Percentiles rank a stretch among this genome's conserved stretches.
Evolutionary conservation across 1,140 invertebrate genomes (phyloP).

Genomic region (Colletes gigas): DNA sequence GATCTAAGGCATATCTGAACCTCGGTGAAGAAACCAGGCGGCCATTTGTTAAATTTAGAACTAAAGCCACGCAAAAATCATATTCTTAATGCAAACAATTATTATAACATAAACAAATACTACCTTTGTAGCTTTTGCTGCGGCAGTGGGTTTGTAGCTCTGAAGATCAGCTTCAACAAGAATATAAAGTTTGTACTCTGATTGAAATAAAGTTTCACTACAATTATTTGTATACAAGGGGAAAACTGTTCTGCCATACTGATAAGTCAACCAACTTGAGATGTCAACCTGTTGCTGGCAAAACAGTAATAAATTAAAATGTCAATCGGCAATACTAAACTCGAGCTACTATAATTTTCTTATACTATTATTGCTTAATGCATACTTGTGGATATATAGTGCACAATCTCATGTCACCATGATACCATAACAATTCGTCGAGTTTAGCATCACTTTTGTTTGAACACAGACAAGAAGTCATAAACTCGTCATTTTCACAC

Average conservation of each 20-base stretch:
- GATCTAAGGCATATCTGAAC: too few species aligned
- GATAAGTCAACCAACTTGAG: conserved; percentile 82
- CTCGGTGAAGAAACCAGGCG: too few species aligned
- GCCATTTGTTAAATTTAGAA: too few species aligned
- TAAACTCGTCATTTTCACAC: conserved; percentile 61
- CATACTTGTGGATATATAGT: conserved; percentile 81
- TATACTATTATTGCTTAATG: conserved; percentile 55
- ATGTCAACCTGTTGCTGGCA: conserved; percentile 79
- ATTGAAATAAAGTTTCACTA: conserved; percentile 56
- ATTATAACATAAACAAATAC: background rate
- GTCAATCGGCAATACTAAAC: conserved; percentile 45
- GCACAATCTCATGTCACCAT: conserved; percentile 80
- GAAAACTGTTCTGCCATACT: conserved; percentile 79
- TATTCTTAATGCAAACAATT: background rate
- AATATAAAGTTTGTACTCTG: conserved; percentile 77
- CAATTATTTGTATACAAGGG: conserved; percentile 77
- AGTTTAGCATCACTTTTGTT: conserved; percentile 81
- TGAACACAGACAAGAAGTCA: conserved; percentile 80
- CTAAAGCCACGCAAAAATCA: background rate
- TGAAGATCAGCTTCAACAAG: conserved; percentile 80
- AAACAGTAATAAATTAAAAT: conserved; percentile 58
- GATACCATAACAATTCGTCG: conserved; percentile 82
- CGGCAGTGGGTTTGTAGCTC: conserved; percentile 68
- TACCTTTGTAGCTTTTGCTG: conserved; percentile 74
- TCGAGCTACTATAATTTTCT: conserved; percentile 64